These are phyloP conservation scores for Trichosurus vulpecula DNA, from an alignment of 2,797 vertebrate genomes.

Conservation along the genomic window DNA sequence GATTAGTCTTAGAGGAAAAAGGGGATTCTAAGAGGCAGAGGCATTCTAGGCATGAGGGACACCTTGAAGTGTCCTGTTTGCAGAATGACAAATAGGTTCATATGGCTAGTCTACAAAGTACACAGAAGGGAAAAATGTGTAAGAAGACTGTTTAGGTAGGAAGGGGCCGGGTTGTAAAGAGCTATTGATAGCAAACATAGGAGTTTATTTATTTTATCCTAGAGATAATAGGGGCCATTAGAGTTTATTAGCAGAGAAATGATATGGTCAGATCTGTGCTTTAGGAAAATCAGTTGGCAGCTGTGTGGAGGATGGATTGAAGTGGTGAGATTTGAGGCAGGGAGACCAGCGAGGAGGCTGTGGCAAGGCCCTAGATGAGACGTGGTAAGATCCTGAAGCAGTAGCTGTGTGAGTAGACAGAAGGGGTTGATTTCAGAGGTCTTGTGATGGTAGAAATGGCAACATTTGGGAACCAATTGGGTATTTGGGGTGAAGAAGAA, in stretches of 20 bases:
- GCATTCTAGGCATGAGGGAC: neutral
- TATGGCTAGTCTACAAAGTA: neutral
- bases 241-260: neutral
- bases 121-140: neutral
- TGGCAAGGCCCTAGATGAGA: neutral
- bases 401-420: neutral
- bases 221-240: neutral
- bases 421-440: neutral
- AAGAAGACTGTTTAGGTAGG: neutral
- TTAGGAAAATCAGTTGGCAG: neutral
- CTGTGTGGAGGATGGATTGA: neutral
- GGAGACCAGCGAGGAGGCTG: no score
- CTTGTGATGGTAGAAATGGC: neutral
- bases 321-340: neutral
- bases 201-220: neutral
- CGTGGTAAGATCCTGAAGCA: neutral
- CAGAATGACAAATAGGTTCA: neutral
- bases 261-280: neutral
- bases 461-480: neutral
- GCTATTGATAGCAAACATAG: neutral
- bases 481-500: neutral
- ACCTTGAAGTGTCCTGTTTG: neutral
- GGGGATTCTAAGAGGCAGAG: neutral
- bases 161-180: neutral
- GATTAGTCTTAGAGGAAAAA: neutral